Evolutionary conservation across 2,113 vertebrate species (phyloP), one percentile per base, ranked within the genome.

Genomic region (Ophthalmolycus amberensis): DNA sequence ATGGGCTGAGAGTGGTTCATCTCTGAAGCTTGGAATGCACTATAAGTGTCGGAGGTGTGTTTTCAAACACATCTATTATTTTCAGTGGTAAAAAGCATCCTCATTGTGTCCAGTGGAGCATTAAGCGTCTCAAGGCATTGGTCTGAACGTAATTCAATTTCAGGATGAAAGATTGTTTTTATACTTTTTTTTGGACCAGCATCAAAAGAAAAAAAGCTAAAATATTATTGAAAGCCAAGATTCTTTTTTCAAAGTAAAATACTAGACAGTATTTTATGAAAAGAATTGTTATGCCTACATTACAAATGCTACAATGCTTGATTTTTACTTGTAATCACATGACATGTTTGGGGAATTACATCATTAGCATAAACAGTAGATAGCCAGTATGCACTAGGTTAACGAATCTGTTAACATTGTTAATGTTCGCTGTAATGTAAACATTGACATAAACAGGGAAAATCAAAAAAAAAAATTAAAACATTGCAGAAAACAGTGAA

Each of bases 41-140:
- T 59, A 5, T 27, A 38, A 72, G n/a, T 3, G 3, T 68, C 50
- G 59, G 71, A 50, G 8, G 20, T 69, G 15, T 9, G 5, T 60
- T 74, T 80, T 67, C 5, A 60, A 37, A 85, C 34, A 14, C 40
- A 60, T 44, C 59, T 50, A 76, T 87, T 87, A 22, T 62, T 74
- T 48, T 65, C 54, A 67, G 38, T 15, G 59, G 0, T 79, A 63
- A 76, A 83, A 25, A 71, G 54, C 12, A 37, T 70, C 67, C 32
- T 66, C 9, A 29, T 59, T 20, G 12, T 60, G 42, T 58, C 40
- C 65, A 69, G 34, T 34, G 46, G 38, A 67, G 34, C 58, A 80
- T 75, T 56, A 68, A 46, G 48, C 34, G 10, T 54, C 50, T 64
- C 6, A 29, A 3, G 62, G 42, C 22, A 77, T 37, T 42, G 16